phyloP scores from a whole-genome alignment of 2,797 vertebrate species.

The Sebastes taczanowskii region DNA sequence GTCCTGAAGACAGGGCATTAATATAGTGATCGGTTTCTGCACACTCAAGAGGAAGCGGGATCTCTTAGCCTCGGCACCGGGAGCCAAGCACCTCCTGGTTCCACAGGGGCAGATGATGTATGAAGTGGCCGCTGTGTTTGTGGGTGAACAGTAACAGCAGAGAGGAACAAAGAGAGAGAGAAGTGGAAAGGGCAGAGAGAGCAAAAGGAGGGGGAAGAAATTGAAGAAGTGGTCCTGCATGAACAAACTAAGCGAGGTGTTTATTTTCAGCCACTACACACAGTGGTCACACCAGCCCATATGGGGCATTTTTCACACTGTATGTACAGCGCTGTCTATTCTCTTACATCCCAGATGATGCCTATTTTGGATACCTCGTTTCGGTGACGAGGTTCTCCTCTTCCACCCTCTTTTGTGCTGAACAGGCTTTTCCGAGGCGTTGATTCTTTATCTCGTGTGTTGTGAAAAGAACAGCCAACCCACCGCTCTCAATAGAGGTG shows the following conservation, averaged over 20 bases:
- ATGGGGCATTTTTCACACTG: constrained; percentile 73
- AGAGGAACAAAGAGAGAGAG: constrained; percentile 11
- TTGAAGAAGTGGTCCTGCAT: constrained; percentile 12
- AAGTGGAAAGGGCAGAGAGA: constrained; percentile 3
- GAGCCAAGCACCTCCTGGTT: constrained; percentile 36
- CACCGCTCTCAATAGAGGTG: constrained; percentile 41
- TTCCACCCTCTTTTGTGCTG: constrained; percentile 60
- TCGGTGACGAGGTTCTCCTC: constrained; percentile 61
- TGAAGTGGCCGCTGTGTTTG: constrained; percentile 67
- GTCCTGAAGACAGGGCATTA: constrained; percentile 24
- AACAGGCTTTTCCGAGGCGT: constrained; percentile 44
- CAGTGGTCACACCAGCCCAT: constrained; percentile 57
- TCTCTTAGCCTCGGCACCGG: constrained; percentile 25
- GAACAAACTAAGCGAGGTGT: constrained; percentile 63
- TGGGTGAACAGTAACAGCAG: constrained; percentile 65
- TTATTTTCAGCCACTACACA: constrained; percentile 75
- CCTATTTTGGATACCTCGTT: constrained; percentile 57
- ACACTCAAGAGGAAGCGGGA: constrained; percentile 23
- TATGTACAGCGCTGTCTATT: background rate
- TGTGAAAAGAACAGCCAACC: constrained; percentile 22
- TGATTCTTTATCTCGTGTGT: constrained; percentile 31
- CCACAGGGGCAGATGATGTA: constrained; percentile 52
- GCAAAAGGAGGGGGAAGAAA: constrained; percentile 5
- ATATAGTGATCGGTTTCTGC: constrained; percentile 47
- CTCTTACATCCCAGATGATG: constrained; percentile 33